Percentiles rank a stretch among this genome's conserved stretches.
phyloP scores from a whole-genome alignment of 2,888 invertebrate species.

The Acrobasis consociella region DNA sequence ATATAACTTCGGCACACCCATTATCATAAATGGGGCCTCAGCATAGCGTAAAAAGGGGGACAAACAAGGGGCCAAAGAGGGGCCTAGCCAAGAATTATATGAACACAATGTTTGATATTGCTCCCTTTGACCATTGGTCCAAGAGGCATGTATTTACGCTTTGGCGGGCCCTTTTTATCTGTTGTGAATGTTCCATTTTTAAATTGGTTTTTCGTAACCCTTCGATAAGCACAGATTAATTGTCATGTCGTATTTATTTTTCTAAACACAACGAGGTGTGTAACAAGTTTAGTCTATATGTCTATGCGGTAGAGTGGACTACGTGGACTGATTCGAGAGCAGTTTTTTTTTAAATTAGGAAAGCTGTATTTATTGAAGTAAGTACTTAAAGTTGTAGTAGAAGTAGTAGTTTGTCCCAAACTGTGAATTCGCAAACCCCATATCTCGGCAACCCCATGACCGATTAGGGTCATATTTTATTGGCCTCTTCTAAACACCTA shows the following conservation, averaged over 20 bases:
- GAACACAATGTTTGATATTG: constrained; percentile 18
- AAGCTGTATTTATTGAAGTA: too few species aligned
- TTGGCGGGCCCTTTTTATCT: background rate
- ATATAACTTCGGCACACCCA: constrained; percentile 1
- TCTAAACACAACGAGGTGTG: background rate
- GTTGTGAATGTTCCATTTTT: constrained; percentile 8
- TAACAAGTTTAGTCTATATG: too few species aligned
- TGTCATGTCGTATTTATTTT: background rate
- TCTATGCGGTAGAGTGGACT: too few species aligned
- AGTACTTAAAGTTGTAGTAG: too few species aligned
- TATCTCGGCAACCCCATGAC: too few species aligned
- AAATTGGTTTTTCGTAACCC: constrained; percentile 7
- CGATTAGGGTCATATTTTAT: too few species aligned
- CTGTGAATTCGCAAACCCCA: too few species aligned
- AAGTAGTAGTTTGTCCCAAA: too few species aligned
- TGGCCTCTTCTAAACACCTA: too few species aligned
- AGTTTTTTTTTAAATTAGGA: too few species aligned
- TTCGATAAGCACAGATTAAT: background rate
- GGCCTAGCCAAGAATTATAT: constrained; percentile 8
- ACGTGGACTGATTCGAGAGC: too few species aligned
- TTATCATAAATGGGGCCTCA: constrained; percentile 6
- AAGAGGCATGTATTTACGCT: constrained; percentile 13
- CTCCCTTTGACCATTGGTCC: constrained; percentile 17
- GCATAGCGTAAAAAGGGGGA: constrained; percentile 7
- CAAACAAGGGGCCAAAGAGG: constrained; percentile 11